Conservation (phyloP, 92 coral and sea anemone species). For the Parazoanthus darwini region DNA sequence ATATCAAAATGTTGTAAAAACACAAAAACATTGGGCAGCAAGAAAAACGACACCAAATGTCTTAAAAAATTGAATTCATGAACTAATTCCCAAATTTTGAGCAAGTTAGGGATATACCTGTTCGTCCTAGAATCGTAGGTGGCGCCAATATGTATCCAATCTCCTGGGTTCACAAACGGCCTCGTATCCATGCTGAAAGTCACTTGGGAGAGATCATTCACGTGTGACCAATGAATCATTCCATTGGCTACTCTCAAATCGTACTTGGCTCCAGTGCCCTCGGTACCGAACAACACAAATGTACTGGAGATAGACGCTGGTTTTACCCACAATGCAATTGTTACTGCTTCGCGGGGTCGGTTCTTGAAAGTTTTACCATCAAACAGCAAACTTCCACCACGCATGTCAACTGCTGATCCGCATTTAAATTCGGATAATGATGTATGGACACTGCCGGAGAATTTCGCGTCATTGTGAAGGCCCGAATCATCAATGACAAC, state of each 20-base stretch:
- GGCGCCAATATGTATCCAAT: slow-evolving; percentile 90
- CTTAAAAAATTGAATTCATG: too few species aligned
- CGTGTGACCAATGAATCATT: slow-evolving; percentile 86
- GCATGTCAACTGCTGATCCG: slow-evolving; percentile 75
- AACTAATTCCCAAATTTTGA: neutral
- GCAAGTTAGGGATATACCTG: slow-evolving; percentile 16
- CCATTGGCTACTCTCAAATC: slow-evolving; percentile 73
- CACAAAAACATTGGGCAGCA: too few species aligned
- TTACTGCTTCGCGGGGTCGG: slow-evolving; percentile 85
- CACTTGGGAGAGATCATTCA: slow-evolving; percentile 71
- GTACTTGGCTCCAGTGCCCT: slow-evolving; percentile 90
- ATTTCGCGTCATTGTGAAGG: slow-evolving; percentile 68
- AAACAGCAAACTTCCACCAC: slow-evolving; percentile 83
- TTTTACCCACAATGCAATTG: slow-evolving; percentile 88
- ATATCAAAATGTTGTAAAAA: too few species aligned
- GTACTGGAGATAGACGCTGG: slow-evolving; percentile 65
- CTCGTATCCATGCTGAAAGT: slow-evolving; percentile 77
- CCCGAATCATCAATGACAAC: slow-evolving; percentile 81
- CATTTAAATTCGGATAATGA: slow-evolving; percentile 75
- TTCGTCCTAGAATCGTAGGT: slow-evolving; percentile 90
- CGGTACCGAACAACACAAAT: slow-evolving; percentile 75
- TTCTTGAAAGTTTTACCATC: slow-evolving; percentile 63
- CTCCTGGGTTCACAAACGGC: slow-evolving; percentile 71
- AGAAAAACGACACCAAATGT: too few species aligned
- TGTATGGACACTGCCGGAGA: slow-evolving; percentile 57